Base-by-base conservation (phyloP, 53 echinoderm and acorn worm species). In the Arbacia lixula region DNA sequence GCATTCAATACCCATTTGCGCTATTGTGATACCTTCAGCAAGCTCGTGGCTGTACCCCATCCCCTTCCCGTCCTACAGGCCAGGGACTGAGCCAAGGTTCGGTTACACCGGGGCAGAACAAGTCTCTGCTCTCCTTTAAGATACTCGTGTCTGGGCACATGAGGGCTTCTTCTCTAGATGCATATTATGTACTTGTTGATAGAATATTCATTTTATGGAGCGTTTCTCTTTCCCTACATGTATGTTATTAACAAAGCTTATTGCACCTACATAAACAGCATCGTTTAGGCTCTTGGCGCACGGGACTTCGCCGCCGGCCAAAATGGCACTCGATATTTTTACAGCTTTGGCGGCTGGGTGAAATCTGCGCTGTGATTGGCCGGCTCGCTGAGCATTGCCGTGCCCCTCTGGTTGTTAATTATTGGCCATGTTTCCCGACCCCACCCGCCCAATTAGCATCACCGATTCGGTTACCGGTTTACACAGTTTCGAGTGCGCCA, bases 211-310 rank as follows among this genome's bases (percentile, higher is more conserved):
- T 91, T 91, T 85, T 66, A 62, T 77, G 86, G 40, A 78, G 79
- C 54, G 73, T 66, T 82, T 87, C n/a, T n/a, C n/a, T n/a, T n/a
- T n/a, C n/a, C n/a, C n/a, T n/a, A n/a, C n/a, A n/a, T n/a, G n/a
- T n/a, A n/a, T n/a, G n/a, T 85, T 87, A 76, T 91, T 87, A 91
- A 87, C 91, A 87, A 91, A 91, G 91, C 91, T 91, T 91, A 87
- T 86, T 86, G 87, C 92, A 92, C 89, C 92, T 92, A 92, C 86
- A 89, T 73, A 92, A 89, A 92, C 92, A 92, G 83, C 78, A 85
- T 66, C 89, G 73, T 89, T 88, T 85, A 86, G 89, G 92, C 76
- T 54, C 60, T 81, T 75, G 76, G 89, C 85, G 74, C 53, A 58
- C 84, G 71, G 84, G 85, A 68, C 84, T 84, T 76, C 58, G 89